Percentiles rank a stretch among this genome's conserved stretches.
Conservation (phyloP, 2,888 invertebrate species). For the Caenorhabditis japonica region DNA sequence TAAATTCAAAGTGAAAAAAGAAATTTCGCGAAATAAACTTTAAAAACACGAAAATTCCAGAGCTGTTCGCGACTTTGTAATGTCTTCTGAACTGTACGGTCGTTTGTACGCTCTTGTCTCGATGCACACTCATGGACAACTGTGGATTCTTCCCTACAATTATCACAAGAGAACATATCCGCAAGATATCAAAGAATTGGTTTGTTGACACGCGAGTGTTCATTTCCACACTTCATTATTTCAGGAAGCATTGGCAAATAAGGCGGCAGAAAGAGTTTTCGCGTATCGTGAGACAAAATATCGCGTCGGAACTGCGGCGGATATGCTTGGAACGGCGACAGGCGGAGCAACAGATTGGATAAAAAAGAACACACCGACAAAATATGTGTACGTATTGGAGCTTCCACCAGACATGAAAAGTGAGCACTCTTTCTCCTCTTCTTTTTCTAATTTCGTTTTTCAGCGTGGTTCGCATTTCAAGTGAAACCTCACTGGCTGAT, state of each 20-base stretch:
- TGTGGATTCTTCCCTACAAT: slow-evolving; percentile 76
- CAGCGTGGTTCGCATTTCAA: slow-evolving; percentile 77
- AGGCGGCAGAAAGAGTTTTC: slow-evolving; percentile 62
- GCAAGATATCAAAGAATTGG: slow-evolving; percentile 71
- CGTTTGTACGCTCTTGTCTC: slow-evolving; percentile 73
- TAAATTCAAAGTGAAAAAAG: no score
- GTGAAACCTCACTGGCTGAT: slow-evolving; percentile 74
- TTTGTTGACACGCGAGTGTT: slow-evolving; percentile 5
- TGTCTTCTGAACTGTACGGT: slow-evolving; percentile 66
- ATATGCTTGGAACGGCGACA: slow-evolving; percentile 73
- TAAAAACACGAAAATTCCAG: no score
- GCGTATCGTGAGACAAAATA: slow-evolving; percentile 69
- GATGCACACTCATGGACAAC: slow-evolving; percentile 76
- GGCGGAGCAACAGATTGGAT: slow-evolving; percentile 77
- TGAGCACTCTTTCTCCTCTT: slow-evolving; percentile 17
- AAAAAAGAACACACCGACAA: slow-evolving; percentile 73
- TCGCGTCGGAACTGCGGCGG: slow-evolving; percentile 73
- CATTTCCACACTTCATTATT: no score
- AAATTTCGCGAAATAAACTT: no score
- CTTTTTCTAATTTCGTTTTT: slow-evolving; percentile 10
- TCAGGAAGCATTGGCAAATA: slow-evolving; percentile 63
- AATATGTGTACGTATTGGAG: slow-evolving; percentile 77
- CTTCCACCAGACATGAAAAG: slow-evolving; percentile 74
- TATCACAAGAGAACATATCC: slow-evolving; percentile 71
- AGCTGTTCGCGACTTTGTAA: slow-evolving; percentile 74